These are phyloP conservation scores for Nyctibius bracteatus DNA, from an alignment of 2,113 vertebrate genomes.

Conservation along the genomic window DNA sequence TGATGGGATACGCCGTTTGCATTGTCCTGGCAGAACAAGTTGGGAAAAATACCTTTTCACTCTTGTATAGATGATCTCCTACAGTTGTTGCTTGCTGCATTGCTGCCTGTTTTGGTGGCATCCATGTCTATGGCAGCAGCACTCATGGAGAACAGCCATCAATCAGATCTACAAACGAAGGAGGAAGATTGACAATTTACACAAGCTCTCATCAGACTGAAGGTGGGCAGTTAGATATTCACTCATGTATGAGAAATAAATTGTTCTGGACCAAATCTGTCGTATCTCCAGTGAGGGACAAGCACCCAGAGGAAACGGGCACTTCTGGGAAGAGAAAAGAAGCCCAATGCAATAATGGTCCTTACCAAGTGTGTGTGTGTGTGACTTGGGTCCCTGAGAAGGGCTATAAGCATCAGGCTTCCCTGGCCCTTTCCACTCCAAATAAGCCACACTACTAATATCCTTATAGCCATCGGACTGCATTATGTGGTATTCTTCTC, in stretches of 20 bases:
- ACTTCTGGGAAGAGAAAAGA: background rate
- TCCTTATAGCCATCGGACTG: accelerated
- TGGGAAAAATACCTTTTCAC: background rate
- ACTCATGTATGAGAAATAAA: background rate
- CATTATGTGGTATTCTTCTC: background rate
- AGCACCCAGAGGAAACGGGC: background rate
- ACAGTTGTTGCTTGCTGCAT: background rate
- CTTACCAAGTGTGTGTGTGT: background rate
- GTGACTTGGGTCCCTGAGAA: background rate
- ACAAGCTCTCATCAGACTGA: background rate
- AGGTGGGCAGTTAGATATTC: background rate
- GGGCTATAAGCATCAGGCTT: background rate
- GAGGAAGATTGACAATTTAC: background rate
- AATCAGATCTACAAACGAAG: background rate
- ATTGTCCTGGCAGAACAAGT: background rate
- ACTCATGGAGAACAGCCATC: background rate
- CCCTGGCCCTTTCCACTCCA: background rate
- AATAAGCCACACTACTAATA: background rate
- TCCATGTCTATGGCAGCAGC: background rate
- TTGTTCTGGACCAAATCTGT: background rate
- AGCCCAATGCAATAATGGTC: background rate
- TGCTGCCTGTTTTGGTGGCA: background rate
- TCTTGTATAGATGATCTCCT: background rate
- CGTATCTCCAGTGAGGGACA: background rate
- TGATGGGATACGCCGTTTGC: background rate